Evolutionary conservation across 2,797 vertebrate species (phyloP), one percentile per base, ranked within the genome.

Genomic region (Acrossocheilus wenchowensis): DNA sequence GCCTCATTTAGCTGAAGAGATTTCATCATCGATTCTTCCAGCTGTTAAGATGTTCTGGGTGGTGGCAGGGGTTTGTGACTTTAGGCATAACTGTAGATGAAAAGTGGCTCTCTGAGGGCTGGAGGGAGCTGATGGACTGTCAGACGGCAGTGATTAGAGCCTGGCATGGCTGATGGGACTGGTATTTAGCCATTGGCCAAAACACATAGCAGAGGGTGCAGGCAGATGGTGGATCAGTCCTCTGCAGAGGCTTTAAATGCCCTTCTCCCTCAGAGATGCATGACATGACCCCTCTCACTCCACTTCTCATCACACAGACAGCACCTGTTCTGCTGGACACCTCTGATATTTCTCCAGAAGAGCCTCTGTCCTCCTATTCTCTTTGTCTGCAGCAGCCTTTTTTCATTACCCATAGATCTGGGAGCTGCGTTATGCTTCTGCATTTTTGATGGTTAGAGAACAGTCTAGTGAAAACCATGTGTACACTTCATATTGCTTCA

Each of bases 201-300:
- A 15, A 10, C 17, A 14, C 79, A 64, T 48, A 79, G 87, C 89
- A 91, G 87, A 86, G 87, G 82, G 82, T 91, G 82, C 74, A 88
- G 89, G 89, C 94, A 95, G 94, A 95, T 95, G 94, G 94, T 88
- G 90, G 90, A 93, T 94, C 92, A 92, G 90, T 92, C 87, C 91
- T 90, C 83, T 73, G 87, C 89, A 91, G 87, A 89, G 88, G 81
- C 85, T 82, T 92, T 88, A 85, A 91, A 88, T 88, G 73, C 74
- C 75, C 82, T 79, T 88, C 90, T 81, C 88, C 68, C 41, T 88
- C 83, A 11, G 81, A 10, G 81, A 79, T 6, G 3, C n/a, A 15
- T 78, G 39, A 78, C 45, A 88, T 3, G 60, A 73, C 54, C 78
- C 72, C 71, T 64, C 75, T 90, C 60, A 15, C 50, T 57, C 52